These are phyloP conservation scores for Nerophis ophidion DNA, from an alignment of 2,113 vertebrate genomes.

Conservation along the genomic window DNA sequence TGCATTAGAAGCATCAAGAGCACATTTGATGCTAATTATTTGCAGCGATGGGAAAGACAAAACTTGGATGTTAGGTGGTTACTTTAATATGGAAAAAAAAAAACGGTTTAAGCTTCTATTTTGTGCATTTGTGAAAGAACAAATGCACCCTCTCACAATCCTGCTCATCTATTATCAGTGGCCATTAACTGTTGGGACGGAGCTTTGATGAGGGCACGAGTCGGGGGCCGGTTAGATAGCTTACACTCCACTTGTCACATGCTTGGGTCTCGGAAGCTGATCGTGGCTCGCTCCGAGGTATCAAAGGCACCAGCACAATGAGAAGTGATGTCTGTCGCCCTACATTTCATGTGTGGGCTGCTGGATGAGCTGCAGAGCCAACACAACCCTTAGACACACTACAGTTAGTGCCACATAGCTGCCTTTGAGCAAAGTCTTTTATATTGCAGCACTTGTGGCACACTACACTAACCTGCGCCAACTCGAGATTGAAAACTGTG, in stretches of 20 bases:
- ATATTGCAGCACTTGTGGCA: conserved; percentile 1
- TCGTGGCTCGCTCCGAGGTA: conserved; percentile 32
- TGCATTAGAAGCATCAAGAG: neutral
- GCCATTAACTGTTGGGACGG: conserved; percentile 19
- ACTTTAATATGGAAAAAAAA: neutral
- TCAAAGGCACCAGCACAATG: conserved; percentile 43
- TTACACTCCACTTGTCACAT: conserved; percentile 49
- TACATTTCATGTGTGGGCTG: conserved; percentile 31
- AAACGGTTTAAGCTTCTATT: neutral
- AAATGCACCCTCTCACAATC: conserved; percentile 18
- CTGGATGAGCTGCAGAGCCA: conserved; percentile 8
- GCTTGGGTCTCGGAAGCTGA: conserved; percentile 38
- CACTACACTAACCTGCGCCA: neutral
- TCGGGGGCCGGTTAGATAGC: conserved; percentile 30
- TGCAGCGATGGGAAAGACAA: neutral
- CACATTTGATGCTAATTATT: conserved; percentile 1
- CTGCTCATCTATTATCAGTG: conserved; percentile 10
- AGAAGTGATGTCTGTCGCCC: conserved; percentile 59
- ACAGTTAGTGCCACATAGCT: neutral
- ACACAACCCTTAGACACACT: conserved; percentile 10
- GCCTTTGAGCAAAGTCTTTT: conserved; percentile 7
- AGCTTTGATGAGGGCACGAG: conserved; percentile 26
- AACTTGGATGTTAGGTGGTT: neutral
- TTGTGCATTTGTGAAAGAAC: conserved; percentile 2
- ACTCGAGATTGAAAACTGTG: too few relatives aligned